Evolutionary conservation across 2,888 invertebrate genomes (phyloP).

Genomic region (Pyrrhia umbra): DNA sequence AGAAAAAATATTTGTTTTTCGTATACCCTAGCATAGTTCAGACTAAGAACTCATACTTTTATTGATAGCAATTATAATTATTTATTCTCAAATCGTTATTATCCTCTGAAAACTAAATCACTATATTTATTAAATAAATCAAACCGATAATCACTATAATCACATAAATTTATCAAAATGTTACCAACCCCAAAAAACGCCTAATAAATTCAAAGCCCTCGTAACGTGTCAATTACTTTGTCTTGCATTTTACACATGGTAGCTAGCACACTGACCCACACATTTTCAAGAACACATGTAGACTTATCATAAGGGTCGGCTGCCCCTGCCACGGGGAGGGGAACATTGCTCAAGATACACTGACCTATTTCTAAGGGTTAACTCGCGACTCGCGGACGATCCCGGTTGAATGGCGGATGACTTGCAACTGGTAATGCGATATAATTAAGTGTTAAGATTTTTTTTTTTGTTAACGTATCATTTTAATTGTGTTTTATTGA

Average conservation of each 20-base stretch:
- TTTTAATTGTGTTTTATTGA: no score
- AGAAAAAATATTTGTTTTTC: neutral
- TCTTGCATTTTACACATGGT: neutral
- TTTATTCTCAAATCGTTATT: no score
- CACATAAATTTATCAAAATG: no score
- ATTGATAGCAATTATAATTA: no score
- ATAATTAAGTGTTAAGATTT: neutral
- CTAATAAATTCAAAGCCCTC: no score
- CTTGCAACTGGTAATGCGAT: neutral
- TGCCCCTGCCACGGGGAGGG: slow-evolving; percentile 28
- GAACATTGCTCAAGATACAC: slow-evolving; percentile 51
- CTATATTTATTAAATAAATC: no score
- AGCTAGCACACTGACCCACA: slow-evolving; percentile 42
- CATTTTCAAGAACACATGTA: slow-evolving; percentile 42
- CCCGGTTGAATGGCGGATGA: slow-evolving; percentile 1
- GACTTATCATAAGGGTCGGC: slow-evolving; percentile 34
- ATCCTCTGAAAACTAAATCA: no score
- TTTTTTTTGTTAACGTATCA: no score
- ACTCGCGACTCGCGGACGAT: slow-evolving; percentile 33
- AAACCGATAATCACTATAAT: neutral
- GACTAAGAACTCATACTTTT: no score
- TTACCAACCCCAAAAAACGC: no score
- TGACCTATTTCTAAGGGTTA: slow-evolving; percentile 54
- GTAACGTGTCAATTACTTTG: neutral
- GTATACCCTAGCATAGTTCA: no score